Evolutionary conservation across 2,113 vertebrate genomes (phyloP), one percentile per base, ranked within the genome.

Genomic region (Boulengeromyrus knoepffleri): DNA sequence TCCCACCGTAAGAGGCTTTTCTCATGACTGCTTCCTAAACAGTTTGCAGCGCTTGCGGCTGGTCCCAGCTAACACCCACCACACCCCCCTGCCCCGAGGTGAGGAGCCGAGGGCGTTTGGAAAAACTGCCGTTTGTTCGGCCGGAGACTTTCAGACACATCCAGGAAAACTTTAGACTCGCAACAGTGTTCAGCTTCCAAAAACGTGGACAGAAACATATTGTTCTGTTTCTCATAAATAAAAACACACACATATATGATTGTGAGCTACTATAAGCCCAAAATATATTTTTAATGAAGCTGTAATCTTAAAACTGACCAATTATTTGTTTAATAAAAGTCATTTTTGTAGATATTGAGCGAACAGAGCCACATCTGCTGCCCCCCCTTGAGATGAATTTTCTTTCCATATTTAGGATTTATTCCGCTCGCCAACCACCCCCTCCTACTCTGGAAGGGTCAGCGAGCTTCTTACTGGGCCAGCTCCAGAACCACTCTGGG

Each of bases 361-460:
- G 91, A 93, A 56, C 53, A 56, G 92, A 93, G 94, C 92, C 94
- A 94, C 93, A 94, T 95, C 94, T 95, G 95, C 90, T 93, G 91
- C 91, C 92, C 90, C 62, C 90, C 90, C 10, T 80, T 15, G 92
- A 94, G 94, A 96, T 95, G 93, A 94, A 93, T 91, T 88, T 89
- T 62, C 93, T 94, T 94, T 94, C 94, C 94, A 94, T 94, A 94
- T 94, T 88, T 92, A 91, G 91, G 90, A 66, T 19, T 66, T 89
- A 83, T n/a, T 42, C 58, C 21, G 80, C 50, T 39, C 24, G 36
- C 89, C 7, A 91, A 53, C 89, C 86, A 91, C 56, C 80, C 10
- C 66, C 27, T 27, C 49, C 7, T 5, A 2, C 27, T 39, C 15
- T 80, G 89, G 52, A 21, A 45, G 52, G 88, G 90, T 86, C 91